These are phyloP conservation scores for Marmota flaviventris DNA, from an alignment of 2,113 vertebrate species.

Conservation along the genomic window DNA sequence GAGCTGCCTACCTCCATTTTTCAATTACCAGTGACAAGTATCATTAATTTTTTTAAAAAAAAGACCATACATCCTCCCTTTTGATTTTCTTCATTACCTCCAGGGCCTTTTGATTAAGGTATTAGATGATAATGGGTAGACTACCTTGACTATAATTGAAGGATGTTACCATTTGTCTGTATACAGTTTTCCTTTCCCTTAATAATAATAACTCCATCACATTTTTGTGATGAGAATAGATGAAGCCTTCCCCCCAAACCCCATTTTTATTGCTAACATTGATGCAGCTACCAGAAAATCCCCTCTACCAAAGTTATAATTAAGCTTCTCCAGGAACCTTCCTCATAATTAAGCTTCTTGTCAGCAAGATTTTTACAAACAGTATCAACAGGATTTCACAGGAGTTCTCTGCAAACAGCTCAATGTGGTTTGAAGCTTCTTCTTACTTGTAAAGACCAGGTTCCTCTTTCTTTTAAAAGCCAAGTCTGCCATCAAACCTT, in stretches of 20 bases:
- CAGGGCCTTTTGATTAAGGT: slow-evolving; percentile 85
- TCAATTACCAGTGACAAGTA: slow-evolving; percentile 79
- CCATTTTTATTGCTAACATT: slow-evolving; percentile 90
- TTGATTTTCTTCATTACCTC: slow-evolving; percentile 79
- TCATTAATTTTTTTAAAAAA: slow-evolving; percentile 86
- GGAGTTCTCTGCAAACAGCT: too few relatives aligned
- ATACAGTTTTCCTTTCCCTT: slow-evolving; percentile 69
- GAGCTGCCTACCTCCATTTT: slow-evolving; percentile 57
- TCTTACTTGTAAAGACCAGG: too few relatives aligned
- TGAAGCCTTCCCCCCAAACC: slow-evolving; percentile 84
- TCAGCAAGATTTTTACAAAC: too few relatives aligned
- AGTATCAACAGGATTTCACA: too few relatives aligned
- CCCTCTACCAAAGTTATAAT: too few relatives aligned
- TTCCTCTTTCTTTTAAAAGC: too few relatives aligned
- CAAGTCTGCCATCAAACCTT: too few relatives aligned
- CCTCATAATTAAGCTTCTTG: slow-evolving; percentile 88
- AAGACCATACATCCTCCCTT: slow-evolving; percentile 87
- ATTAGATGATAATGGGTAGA: slow-evolving; percentile 76
- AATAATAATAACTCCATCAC: slow-evolving; percentile 79
- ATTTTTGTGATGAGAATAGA: slow-evolving; percentile 91
- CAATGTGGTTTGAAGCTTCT: too few relatives aligned
- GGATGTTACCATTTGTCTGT: slow-evolving; percentile 84
- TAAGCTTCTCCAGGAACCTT: too few relatives aligned
- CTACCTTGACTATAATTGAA: slow-evolving; percentile 82
- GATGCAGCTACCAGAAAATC: slow-evolving; percentile 6